phyloP scores from a whole-genome alignment of 2,113 vertebrate genomes.

The Thalassoma bifasciatum region DNA sequence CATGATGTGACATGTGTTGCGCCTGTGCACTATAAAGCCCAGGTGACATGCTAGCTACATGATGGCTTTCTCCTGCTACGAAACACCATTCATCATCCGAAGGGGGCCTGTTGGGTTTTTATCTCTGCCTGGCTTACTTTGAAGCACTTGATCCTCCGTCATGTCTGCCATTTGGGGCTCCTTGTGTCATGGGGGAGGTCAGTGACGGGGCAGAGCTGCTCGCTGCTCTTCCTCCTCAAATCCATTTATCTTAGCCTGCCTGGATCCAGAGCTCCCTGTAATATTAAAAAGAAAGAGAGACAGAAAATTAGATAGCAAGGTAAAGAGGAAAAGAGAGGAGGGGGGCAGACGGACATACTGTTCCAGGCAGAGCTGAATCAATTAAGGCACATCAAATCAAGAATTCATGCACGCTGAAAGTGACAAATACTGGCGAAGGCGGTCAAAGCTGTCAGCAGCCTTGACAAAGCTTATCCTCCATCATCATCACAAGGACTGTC shows the following conservation, averaged over 20 bases:
- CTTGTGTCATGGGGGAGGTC: constrained; percentile 80
- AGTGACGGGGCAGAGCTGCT: constrained; percentile 67
- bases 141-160: constrained; percentile 78
- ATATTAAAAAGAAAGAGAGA: constrained; percentile 27
- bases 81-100: constrained; percentile 68
- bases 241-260: constrained; percentile 45
- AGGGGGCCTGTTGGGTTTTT: constrained; percentile 70
- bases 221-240: constrained; percentile 57
- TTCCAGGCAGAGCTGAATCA: constrained; percentile 91
- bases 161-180: constrained; percentile 77
- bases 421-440: constrained; percentile 90
- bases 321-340: constrained; percentile 3
- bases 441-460: constrained; percentile 68
- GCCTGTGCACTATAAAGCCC: constrained; percentile 49
- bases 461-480: constrained; percentile 55
- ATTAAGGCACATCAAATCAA: constrained; percentile 97
- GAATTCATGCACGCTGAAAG: constrained; percentile 93
- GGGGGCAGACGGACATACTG: constrained; percentile 82
- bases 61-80: constrained; percentile 69
- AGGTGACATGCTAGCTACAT: constrained; percentile 70
- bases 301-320: neutral
- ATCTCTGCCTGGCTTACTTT: constrained; percentile 76
- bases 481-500: constrained; percentile 43
- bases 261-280: constrained; percentile 26
- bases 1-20: constrained; percentile 63